Conservation (phyloP, 2,113 vertebrate species). For the Gracilinanus agilis region DNA sequence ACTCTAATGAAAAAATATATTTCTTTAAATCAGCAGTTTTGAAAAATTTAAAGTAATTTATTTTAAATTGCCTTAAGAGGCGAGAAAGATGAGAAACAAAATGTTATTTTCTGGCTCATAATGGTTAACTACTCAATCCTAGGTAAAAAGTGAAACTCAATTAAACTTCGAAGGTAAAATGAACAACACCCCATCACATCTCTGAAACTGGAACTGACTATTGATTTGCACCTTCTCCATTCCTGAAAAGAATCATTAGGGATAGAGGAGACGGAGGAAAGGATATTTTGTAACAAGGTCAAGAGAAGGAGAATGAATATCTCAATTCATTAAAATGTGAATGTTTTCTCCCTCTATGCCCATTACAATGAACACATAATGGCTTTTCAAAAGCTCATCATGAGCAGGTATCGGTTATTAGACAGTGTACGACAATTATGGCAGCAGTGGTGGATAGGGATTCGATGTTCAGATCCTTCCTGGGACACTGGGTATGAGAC, state of each 20-base stretch:
- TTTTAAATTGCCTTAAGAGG: slow-evolving; percentile 6
- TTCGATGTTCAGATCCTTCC: background rate
- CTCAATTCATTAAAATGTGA: background rate
- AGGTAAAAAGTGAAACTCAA: background rate
- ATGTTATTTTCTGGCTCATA: background rate
- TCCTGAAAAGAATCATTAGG: background rate
- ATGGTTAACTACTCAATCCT: slow-evolving; percentile 1
- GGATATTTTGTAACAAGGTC: background rate
- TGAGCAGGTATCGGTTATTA: background rate
- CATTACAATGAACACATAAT: background rate
- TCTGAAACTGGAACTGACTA: background rate
- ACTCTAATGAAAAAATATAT: background rate
- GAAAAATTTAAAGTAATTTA: background rate
- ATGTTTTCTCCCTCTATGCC: background rate
- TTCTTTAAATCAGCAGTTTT: background rate
- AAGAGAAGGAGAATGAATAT: background rate
- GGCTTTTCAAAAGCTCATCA: background rate
- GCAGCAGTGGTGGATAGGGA: background rate
- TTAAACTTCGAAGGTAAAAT: background rate
- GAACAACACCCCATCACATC: background rate
- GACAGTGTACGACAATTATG: background rate
- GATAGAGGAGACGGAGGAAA: background rate
- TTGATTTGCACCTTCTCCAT: background rate
- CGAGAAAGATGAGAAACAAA: background rate
- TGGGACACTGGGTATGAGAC: background rate